Evolutionary conservation across 2,797 vertebrate genomes (phyloP).

Genomic region (Alectoris magna): DNA sequence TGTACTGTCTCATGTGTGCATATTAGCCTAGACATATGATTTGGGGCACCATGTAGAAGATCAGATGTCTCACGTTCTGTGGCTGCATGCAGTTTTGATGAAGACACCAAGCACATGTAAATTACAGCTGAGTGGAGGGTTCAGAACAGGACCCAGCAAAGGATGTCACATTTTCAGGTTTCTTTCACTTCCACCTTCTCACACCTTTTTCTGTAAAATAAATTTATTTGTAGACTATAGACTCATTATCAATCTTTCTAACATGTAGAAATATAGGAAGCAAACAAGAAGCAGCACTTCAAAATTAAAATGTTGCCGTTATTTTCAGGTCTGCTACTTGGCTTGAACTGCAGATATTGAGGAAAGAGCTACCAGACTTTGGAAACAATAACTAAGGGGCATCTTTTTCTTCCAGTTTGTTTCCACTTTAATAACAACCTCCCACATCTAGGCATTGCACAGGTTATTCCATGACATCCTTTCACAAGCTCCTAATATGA

Average conservation of each 20-base stretch:
- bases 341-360: not conserved
- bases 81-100: not conserved
- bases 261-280: not conserved
- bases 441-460: not conserved
- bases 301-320: not conserved
- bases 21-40: not conserved
- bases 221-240: not conserved
- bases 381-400: not conserved
- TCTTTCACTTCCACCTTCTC: not conserved
- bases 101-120: not conserved
- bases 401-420: not conserved
- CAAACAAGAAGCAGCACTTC: not conserved
- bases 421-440: not conserved
- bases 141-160: not conserved
- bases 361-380: not conserved
- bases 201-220: not conserved
- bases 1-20: not conserved
- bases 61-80: not conserved
- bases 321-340: not conserved
- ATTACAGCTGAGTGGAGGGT: not conserved
- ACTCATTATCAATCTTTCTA: not conserved
- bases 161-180: not conserved
- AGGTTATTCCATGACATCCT: not conserved
- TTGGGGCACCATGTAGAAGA: not conserved
- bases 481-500: not conserved